Base-by-base conservation (phyloP, 2,113 vertebrate genomes). In the Rhinolophus ferrumequinum region DNA sequence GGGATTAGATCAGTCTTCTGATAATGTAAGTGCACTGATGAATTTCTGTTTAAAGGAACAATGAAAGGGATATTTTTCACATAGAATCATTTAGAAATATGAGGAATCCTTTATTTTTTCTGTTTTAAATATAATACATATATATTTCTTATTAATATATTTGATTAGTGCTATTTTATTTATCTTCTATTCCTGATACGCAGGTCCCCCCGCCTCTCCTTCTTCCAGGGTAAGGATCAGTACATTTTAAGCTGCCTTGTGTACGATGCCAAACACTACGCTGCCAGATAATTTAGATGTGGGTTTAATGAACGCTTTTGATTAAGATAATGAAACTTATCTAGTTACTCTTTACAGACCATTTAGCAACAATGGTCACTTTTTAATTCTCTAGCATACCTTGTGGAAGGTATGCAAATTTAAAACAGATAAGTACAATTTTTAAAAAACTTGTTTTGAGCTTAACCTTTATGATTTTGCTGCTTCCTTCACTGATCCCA, bases 261-360 rank as follows among this genome's bases (percentile, higher is more conserved):
- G 82, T 73, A n/a, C n/a, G 56, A 50, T 64, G 41, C 28, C 56
- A 70, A 90, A 47, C 4, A 52, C 38, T 72, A 7, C 6, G 67
- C 56, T 38, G 81, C 56, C 21, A 77, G 24, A 44, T 30, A 81
- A 66, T 90, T 92, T 69, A 81, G 18, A 91, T 70, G 47, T 83
- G 47, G 28, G 15, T 21, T 97, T 88, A 95, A 93, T 84, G 85
- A 93, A 67, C 85, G 38, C 35, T 95, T 97, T 94, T 96, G 94
- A 90, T 97, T 90, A 95, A 96, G 41, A 88, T 93, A 93, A 95
- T 96, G 81, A 88, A 76, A 93, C 47, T 80, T 90, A 76, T 88
- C 70, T 84, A 95, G 67, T 90, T 90, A 87, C 76, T 95, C 88
- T 90, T 93, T 81, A 92, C 44, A 94, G 94, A 56, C 3, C 38